Evolutionary conservation across 2,797 vertebrate species (phyloP).

Genomic region (Delichon dasypus): DNA sequence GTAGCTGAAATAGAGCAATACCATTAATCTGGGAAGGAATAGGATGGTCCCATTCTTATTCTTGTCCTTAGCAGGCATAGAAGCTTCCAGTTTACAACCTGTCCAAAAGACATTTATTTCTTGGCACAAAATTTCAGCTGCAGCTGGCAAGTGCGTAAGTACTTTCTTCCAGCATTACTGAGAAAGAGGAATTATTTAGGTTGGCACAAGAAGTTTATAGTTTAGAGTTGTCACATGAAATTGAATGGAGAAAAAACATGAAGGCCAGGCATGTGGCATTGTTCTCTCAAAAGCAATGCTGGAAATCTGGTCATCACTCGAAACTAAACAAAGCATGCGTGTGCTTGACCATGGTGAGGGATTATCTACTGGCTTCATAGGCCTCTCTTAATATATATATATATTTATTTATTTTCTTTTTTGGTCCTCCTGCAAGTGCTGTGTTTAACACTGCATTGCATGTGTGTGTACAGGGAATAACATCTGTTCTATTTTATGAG

Average conservation of each 20-base stretch:
- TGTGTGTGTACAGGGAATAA: neutral
- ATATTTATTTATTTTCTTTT: too few species aligned
- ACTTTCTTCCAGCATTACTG: slow-evolving; percentile 10
- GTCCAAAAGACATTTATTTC: slow-evolving; percentile 56
- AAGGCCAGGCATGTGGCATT: neutral
- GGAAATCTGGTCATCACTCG: neutral
- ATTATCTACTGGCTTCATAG: neutral
- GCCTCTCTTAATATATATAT: neutral
- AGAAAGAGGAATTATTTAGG: slow-evolving; percentile 53
- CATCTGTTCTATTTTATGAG: slow-evolving; percentile 35
- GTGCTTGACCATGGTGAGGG: neutral
- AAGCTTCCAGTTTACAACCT: slow-evolving; percentile 51
- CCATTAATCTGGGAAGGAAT: neutral
- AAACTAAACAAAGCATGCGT: neutral
- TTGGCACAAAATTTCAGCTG: slow-evolving; percentile 41
- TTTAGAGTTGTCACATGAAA: slow-evolving; percentile 38
- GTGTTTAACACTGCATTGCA: neutral
- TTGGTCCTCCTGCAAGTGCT: neutral
- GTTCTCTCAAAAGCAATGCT: neutral
- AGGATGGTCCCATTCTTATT: slow-evolving; percentile 4
- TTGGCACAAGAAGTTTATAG: slow-evolving; percentile 53
- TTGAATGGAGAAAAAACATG: neutral
- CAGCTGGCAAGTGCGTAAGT: slow-evolving; percentile 47
- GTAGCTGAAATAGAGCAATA: slow-evolving; percentile 2
- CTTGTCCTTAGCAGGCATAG: neutral